Conservation (phyloP, 1,140 invertebrate species). For the Frieseomelitta varia region DNA sequence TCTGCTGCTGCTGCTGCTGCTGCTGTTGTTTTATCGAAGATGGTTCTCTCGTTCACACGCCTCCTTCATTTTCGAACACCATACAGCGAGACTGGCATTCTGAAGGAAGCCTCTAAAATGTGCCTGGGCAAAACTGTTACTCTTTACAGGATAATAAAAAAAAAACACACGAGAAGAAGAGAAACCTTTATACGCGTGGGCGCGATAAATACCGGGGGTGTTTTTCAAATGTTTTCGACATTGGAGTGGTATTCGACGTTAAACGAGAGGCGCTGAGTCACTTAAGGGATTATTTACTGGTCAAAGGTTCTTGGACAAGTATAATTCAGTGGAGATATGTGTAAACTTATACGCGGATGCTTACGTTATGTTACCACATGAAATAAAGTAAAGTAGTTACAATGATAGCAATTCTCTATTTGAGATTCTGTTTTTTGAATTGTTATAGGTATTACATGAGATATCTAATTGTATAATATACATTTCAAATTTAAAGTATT, state of each 20-base stretch:
- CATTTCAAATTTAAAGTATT: too few relatives aligned
- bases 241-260: neutral
- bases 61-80: slow-evolving; percentile 59
- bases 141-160: neutral
- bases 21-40: slow-evolving; percentile 27
- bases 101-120: slow-evolving; percentile 48
- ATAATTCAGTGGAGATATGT: neutral
- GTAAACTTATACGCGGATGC: neutral
- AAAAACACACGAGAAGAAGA: neutral
- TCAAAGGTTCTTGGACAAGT: neutral
- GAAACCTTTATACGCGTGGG: neutral
- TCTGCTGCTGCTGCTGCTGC: slow-evolving; percentile 39
- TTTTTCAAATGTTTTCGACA: neutral
- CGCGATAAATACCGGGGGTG: neutral
- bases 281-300: neutral
- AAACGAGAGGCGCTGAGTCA: neutral
- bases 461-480: too few relatives aligned
- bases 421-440: neutral
- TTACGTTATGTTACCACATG: neutral
- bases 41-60: slow-evolving; percentile 65
- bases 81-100: slow-evolving; percentile 40
- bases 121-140: slow-evolving; percentile 20
- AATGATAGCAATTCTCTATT: too few relatives aligned
- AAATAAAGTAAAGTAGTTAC: neutral
- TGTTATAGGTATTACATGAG: neutral